phyloP scores from a whole-genome alignment of 2,888 invertebrate genomes.

The Sepiola atlantica region DNA sequence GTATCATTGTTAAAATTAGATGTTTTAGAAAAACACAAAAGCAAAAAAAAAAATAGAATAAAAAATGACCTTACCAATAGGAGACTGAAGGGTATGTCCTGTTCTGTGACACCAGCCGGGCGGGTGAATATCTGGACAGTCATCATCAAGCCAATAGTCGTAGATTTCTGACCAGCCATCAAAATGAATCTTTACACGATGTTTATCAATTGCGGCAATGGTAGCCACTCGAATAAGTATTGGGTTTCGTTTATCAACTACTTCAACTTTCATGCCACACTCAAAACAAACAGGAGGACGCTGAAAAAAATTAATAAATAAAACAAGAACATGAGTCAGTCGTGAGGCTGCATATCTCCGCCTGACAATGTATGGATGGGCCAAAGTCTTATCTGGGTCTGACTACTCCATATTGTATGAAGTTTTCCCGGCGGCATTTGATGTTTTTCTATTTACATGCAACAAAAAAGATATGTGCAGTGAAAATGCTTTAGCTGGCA shows the following conservation, averaged over 20 bases:
- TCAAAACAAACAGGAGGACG: slow-evolving; percentile 86
- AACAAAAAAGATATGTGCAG: too few relatives aligned
- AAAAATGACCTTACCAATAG: slow-evolving; percentile 78
- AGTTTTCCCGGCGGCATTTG: too few relatives aligned
- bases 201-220: slow-evolving; percentile 82
- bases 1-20: background rate
- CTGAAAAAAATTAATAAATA: slow-evolving; percentile 73
- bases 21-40: background rate
- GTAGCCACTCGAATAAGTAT: slow-evolving; percentile 89
- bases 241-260: slow-evolving; percentile 86
- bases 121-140: slow-evolving; percentile 91
- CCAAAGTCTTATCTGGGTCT: too few relatives aligned
- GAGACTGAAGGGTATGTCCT: slow-evolving; percentile 88
- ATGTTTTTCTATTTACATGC: too few relatives aligned
- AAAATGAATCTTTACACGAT: slow-evolving; percentile 85
- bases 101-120: slow-evolving; percentile 93
- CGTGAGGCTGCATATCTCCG: too few relatives aligned
- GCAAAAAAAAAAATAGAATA: background rate
- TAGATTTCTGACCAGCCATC: slow-evolving; percentile 92
- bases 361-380: too few relatives aligned
- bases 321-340: background rate
- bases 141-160: slow-evolving; percentile 92
- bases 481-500: too few relatives aligned
- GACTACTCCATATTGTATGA: too few relatives aligned
- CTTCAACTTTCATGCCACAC: slow-evolving; percentile 89